phyloP scores from a whole-genome alignment of 2,113 vertebrate genomes.

The Centropristis striata region DNA sequence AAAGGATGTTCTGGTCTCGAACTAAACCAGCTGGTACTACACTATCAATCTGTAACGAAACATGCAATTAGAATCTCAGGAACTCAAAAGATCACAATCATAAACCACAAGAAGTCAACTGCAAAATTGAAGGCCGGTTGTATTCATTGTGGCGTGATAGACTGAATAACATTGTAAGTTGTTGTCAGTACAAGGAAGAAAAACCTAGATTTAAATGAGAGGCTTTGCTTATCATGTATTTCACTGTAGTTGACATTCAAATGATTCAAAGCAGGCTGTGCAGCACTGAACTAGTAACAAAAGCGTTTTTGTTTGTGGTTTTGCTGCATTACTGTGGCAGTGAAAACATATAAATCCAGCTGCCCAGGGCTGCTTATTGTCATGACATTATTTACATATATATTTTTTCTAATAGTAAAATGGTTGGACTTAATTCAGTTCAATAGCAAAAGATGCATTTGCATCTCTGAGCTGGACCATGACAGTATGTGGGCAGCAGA shows the following conservation, averaged over 20 bases:
- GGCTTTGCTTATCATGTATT: not conserved
- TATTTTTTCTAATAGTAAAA: not conserved
- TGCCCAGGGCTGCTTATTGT: too few species aligned
- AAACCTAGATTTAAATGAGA: slow-evolving; percentile 23
- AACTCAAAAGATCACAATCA: not conserved
- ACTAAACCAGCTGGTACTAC: not conserved
- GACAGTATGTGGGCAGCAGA: slow-evolving; percentile 49
- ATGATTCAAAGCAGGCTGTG: slow-evolving; percentile 31
- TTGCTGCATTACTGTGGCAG: not conserved
- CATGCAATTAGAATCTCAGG: not conserved
- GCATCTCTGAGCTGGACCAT: not conserved
- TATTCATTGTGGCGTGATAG: not conserved
- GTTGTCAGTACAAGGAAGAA: not conserved
- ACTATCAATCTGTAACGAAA: not conserved
- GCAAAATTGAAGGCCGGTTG: not conserved
- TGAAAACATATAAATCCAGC: not conserved
- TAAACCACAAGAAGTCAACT: not conserved
- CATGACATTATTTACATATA: not conserved
- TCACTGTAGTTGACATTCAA: slow-evolving; percentile 20
- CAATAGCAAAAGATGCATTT: not conserved
- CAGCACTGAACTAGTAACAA: slow-evolving; percentile 1
- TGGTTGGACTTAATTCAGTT: not conserved
- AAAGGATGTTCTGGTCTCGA: not conserved
- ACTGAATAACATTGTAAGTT: not conserved
- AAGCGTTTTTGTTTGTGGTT: slow-evolving; percentile 22